Evolutionary conservation across 2,888 invertebrate genomes (phyloP).

Genomic region (Proisotoma minuta): DNA sequence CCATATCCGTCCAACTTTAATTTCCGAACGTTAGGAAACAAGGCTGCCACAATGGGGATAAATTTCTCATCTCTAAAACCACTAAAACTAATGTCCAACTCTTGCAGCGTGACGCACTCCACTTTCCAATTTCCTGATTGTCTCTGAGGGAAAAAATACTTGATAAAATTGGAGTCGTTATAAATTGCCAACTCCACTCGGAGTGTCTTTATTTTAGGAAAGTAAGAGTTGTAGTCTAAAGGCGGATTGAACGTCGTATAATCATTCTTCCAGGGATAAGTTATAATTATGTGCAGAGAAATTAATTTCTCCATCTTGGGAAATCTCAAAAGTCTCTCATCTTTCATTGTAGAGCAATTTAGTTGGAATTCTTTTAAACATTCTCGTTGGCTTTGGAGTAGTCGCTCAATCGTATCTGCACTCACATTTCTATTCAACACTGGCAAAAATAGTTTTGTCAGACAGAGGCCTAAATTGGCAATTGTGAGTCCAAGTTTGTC

Average conservation of each 20-base stretch:
- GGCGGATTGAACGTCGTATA: conserved; percentile 28
- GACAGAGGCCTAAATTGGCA: conserved; percentile 29
- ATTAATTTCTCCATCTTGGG: conserved; percentile 28
- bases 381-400: conserved; percentile 22
- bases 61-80: conserved; percentile 40
- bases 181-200: conserved; percentile 41
- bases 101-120: conserved; percentile 17
- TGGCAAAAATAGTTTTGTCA: conserved; percentile 34
- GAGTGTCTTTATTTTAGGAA: conserved; percentile 28
- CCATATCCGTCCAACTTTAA: conserved; percentile 38
- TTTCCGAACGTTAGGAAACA: conserved; percentile 30
- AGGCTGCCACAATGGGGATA: conserved; percentile 24
- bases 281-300: conserved; percentile 32
- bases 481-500: conserved; percentile 22
- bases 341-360: conserved; percentile 33
- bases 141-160: conserved; percentile 34
- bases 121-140: conserved; percentile 2
- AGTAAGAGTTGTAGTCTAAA: conserved; percentile 26
- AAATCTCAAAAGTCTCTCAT: conserved; percentile 32
- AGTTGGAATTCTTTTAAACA: conserved; percentile 35
- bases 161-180: conserved; percentile 34
- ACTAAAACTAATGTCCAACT: conserved; percentile 37
- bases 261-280: conserved; percentile 39
- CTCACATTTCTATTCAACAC: conserved; percentile 33
- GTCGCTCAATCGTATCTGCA: conserved; percentile 28